Conservation (phyloP, 1,140 invertebrate species). For the Drosophila tani region DNA sequence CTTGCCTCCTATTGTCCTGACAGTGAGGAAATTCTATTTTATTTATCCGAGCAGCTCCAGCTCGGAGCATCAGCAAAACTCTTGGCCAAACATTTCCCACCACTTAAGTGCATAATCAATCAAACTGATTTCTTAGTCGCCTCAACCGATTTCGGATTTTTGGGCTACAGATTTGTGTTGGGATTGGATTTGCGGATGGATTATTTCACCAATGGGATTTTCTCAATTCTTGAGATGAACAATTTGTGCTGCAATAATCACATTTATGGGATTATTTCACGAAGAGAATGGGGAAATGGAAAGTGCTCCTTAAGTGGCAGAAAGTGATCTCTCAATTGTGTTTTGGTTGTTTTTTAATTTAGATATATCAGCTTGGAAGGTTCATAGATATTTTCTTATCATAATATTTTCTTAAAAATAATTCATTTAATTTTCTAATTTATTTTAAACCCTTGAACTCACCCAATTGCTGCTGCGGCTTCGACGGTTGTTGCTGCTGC, state of each 20-base stretch:
- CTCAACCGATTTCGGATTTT: slow-evolving; percentile 54
- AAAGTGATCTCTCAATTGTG: background rate
- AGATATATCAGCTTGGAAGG: background rate
- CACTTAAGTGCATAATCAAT: slow-evolving; percentile 84
- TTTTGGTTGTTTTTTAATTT: background rate
- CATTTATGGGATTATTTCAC: background rate
- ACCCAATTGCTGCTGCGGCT: slow-evolving; percentile 71
- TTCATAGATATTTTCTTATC: too few relatives aligned
- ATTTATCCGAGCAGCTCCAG: slow-evolving; percentile 57
- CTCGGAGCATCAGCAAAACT: slow-evolving; percentile 35
- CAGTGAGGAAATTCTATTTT: slow-evolving; percentile 65
- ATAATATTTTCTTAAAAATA: too few relatives aligned
- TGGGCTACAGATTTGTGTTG: slow-evolving; percentile 30
- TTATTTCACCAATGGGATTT: slow-evolving; percentile 19
- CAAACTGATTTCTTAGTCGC: slow-evolving; percentile 75
- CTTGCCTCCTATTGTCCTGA: slow-evolving; percentile 26
- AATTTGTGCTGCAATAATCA: slow-evolving; percentile 18
- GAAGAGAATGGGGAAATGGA: background rate
- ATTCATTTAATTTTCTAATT: background rate
- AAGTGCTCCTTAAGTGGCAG: background rate
- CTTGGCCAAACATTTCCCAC: slow-evolving; percentile 51
- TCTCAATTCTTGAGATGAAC: background rate
- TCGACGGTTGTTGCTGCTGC: slow-evolving; percentile 44
- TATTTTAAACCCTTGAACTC: slow-evolving; percentile 24
- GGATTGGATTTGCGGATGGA: slow-evolving; percentile 40